Evolutionary conservation across 2,888 invertebrate species (phyloP), one percentile per base, ranked within the genome.

Genomic region (Troilus luridus): DNA sequence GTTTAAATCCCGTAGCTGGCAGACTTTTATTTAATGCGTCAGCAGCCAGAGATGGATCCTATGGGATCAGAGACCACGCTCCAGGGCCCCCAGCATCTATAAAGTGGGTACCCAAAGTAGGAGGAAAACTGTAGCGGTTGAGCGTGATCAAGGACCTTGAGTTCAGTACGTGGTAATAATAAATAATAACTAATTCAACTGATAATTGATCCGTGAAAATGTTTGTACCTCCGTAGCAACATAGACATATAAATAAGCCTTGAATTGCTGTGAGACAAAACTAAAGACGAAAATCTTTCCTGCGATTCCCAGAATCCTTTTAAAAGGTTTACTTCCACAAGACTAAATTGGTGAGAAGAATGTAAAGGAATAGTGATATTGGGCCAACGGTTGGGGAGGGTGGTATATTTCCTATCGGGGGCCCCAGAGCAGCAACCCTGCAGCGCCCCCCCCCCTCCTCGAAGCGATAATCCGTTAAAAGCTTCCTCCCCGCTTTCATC

Each of bases 391-490:
- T 41, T 41, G 41, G 41, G 41, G 41, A 41, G n/a, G 54, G n/a
- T n/a, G 72, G 27, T 77, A 85, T 85, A 54, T 85, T 85, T 85
- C 56, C 56, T 85, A 85, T 56, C 54, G 56, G 56, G 56, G 85
- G 8, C 85, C 56, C 12, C 77, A 41, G 9, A 41, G 41, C 41
- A 77, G 41, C 77, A 77, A 41, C 41, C 17, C 41, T 41, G 3
- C 2, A 21, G 8, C 41, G 17, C 27, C 17, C 9, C 41, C 27
- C 27, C 21, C 1, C n/a, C 19, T 56, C 12, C 11, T 58, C 85
- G n/a, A 58, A 85, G 56, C 56, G 85, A 85, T 85, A 85, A 85
- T 85, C 85, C 85, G 85, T 85, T 85, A 85, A 85, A 85, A 85
- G 85, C 85, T 85, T 85, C 56, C 56, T 85, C 85, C 14, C 56